A percentile compares a stretch with the other conserved stretches of the same genome.
Evolutionary conservation across 2,888 invertebrate genomes (phyloP).

Genomic region (Rotaria socialis): DNA sequence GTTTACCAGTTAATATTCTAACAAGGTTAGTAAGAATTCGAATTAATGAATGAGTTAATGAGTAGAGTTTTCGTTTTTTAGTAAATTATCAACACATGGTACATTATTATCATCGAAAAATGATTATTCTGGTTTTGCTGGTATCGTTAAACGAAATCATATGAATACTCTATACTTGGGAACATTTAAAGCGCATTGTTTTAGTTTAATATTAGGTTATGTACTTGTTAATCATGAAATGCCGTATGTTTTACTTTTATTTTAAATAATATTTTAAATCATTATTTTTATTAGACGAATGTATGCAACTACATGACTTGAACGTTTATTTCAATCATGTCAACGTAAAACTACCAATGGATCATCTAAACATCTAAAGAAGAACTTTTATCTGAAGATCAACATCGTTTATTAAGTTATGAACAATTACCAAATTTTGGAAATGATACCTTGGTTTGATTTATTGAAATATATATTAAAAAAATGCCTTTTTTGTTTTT

Average conservation of each 20-base stretch:
- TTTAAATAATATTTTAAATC: background rate
- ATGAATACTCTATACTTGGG: constrained; percentile 53
- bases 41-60: constrained; percentile 53
- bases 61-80: no score
- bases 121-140: constrained; percentile 37
- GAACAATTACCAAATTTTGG: constrained; percentile 36
- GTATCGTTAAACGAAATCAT: constrained; percentile 50
- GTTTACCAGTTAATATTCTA: constrained; percentile 24
- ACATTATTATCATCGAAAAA: constrained; percentile 14
- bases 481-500: no score
- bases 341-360: constrained; percentile 51
- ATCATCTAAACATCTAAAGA: background rate
- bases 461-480: background rate
- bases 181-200: constrained; percentile 58
- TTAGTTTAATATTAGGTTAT: constrained; percentile 56
- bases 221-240: constrained; percentile 54
- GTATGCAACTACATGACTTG: constrained; percentile 53
- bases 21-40: constrained; percentile 36
- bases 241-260: constrained; percentile 50
- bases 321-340: constrained; percentile 53
- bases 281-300: constrained; percentile 49
- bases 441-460: constrained; percentile 28
- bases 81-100: constrained; percentile 47
- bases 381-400: background rate
- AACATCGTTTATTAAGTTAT: background rate